A percentile compares a stretch with the other conserved stretches of the same genome.
Conservation (phyloP, 2,113 vertebrate species). For the Salminus brasiliensis region DNA sequence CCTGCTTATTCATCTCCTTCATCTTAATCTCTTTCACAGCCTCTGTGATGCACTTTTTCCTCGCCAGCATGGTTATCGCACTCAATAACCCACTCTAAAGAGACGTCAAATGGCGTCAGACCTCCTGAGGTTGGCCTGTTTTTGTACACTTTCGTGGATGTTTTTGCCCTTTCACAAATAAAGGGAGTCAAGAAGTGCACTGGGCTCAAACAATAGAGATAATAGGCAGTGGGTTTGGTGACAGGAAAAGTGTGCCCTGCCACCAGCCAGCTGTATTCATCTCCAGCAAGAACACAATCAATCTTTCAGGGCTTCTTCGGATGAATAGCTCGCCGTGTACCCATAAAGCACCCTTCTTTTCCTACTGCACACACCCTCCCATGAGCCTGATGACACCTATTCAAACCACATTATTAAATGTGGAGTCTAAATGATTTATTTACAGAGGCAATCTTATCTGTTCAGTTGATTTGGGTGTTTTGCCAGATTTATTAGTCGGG, state of each 20-base stretch:
- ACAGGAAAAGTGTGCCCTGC: constrained; percentile 34
- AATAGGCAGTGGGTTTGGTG: constrained; percentile 35
- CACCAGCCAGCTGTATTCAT: constrained; percentile 44
- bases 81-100: constrained; percentile 34
- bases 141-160: constrained; percentile 18
- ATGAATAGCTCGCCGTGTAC: constrained; percentile 38
- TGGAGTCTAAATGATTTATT: constrained; percentile 26
- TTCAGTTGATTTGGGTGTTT: background rate
- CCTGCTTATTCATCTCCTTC: constrained; percentile 6
- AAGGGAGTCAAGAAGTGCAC: constrained; percentile 40
- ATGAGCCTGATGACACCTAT: constrained; percentile 37
- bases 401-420: constrained; percentile 39
- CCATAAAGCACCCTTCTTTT: constrained; percentile 33
- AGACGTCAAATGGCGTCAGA: constrained; percentile 8
- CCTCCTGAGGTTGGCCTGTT: constrained; percentile 12
- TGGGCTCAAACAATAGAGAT: constrained; percentile 46
- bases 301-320: constrained; percentile 34
- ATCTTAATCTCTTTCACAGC: background rate
- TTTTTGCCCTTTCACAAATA: constrained; percentile 50
- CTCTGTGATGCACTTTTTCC: background rate
- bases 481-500: background rate
- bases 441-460: background rate
- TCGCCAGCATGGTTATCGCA: background rate
- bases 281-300: constrained; percentile 41
- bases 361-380: background rate